A percentile compares a stretch with the other conserved stretches of the same genome.
Evolutionary conservation across 2,888 invertebrate species (phyloP).

Genomic region (Microctonus hyperodae): DNA sequence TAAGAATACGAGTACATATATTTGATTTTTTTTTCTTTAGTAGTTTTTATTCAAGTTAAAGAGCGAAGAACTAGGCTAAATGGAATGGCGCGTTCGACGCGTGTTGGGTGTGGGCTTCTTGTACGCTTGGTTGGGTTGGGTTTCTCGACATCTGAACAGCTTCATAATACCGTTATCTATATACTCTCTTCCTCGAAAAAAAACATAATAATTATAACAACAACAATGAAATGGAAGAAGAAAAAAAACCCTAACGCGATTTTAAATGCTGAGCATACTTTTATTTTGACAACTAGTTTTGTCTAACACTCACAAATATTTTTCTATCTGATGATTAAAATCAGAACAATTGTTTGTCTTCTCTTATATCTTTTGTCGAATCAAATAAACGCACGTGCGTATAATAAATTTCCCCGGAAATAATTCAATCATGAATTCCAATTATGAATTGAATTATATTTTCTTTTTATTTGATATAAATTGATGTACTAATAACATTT

Average conservation of each 20-base stretch:
- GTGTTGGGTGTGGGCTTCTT: constrained; percentile 18
- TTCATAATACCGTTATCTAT: constrained; percentile 55
- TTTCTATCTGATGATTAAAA: background rate
- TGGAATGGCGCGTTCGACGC: constrained; percentile 44
- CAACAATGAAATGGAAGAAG: constrained; percentile 4
- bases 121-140: constrained; percentile 46
- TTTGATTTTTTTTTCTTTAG: background rate
- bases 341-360: background rate
- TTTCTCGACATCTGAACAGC: constrained; percentile 49
- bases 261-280: background rate
- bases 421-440: background rate
- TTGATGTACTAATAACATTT: background rate
- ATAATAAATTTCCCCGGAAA: background rate
- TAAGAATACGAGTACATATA: constrained; percentile 1
- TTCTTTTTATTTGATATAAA: background rate
- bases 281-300: background rate
- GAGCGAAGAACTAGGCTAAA: constrained; percentile 40
- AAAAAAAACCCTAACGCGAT: background rate
- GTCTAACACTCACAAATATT: background rate
- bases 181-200: constrained; percentile 38
- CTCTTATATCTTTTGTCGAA: background rate
- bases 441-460: background rate
- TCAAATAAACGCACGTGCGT: background rate
- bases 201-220: too few relatives aligned
- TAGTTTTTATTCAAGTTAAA: constrained; percentile 16